Evolutionary conservation across 2,888 invertebrate genomes (phyloP).

Genomic region (Melipona beecheii): DNA sequence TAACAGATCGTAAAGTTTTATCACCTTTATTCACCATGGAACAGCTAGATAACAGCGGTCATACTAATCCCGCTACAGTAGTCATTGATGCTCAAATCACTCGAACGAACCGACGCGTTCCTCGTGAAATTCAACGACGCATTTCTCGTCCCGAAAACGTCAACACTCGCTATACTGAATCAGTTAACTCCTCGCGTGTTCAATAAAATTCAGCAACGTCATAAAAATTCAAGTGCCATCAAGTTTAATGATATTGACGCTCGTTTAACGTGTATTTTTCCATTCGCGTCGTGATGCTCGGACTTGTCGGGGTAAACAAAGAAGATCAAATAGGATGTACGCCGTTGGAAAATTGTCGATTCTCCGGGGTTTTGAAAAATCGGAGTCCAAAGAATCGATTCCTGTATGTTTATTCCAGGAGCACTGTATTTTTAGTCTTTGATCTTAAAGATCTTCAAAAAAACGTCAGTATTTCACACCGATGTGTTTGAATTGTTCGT

Average conservation of each 20-base stretch:
- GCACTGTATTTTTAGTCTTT: too few relatives aligned
- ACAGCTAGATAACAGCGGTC: background rate
- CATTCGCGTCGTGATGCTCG: background rate
- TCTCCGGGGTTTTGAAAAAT: background rate
- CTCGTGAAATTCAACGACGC: background rate
- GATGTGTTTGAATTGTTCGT: too few relatives aligned
- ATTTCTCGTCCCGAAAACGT: background rate
- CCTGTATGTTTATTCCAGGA: too few relatives aligned
- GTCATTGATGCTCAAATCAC: background rate
- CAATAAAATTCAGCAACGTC: slow-evolving; percentile 1
- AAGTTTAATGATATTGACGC: background rate
- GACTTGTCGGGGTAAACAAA: background rate
- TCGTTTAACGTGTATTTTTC: background rate
- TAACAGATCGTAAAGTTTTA: background rate
- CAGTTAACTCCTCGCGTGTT: background rate
- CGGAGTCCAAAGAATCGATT: background rate
- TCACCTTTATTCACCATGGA: background rate
- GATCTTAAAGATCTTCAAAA: too few relatives aligned
- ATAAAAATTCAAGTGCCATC: background rate
- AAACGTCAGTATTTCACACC: too few relatives aligned
- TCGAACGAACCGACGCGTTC: background rate
- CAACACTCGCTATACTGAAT: background rate
- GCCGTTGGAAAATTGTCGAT: background rate
- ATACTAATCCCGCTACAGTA: background rate
- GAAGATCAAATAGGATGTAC: background rate